These are phyloP conservation scores for Platynereis dumerilii DNA, from an alignment of 2,888 invertebrate species.

Conservation along the genomic window DNA sequence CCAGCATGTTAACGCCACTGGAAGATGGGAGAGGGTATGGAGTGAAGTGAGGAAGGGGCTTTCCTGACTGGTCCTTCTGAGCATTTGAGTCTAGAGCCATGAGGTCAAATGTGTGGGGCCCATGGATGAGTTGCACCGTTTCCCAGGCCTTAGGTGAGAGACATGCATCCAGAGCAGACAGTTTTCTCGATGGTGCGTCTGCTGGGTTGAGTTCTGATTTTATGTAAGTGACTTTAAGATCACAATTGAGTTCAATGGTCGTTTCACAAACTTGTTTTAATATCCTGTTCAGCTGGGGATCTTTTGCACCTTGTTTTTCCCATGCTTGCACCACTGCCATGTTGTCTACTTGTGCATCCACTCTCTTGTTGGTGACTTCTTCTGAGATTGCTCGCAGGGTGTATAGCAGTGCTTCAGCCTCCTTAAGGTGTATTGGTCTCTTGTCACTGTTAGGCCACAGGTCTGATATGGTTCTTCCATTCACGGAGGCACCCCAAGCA, in stretches of 20 bases:
- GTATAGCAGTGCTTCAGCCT: neutral
- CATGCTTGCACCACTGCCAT: neutral
- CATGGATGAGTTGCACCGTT: neutral
- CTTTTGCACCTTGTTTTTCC: neutral
- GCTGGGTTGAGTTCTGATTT: neutral
- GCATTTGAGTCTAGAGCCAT: slow-evolving; percentile 6
- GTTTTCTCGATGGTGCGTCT: neutral
- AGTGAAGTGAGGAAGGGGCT: neutral
- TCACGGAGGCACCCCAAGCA: too few relatives aligned
- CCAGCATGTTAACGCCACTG: neutral
- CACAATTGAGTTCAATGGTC: too few relatives aligned
- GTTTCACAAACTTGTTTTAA: neutral
- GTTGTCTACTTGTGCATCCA: neutral
- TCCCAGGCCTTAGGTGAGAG: neutral
- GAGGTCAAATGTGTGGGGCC: neutral
- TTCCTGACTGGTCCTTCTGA: neutral
- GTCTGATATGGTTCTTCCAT: too few relatives aligned
- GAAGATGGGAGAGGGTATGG: neutral
- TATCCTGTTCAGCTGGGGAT: neutral
- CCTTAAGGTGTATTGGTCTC: neutral
- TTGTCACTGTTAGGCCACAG: too few relatives aligned
- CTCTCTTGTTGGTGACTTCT: neutral
- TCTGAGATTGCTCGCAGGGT: neutral
- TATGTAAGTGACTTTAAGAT: neutral
- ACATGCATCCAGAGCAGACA: neutral